Evolutionary conservation across 2,888 invertebrate species (phyloP).

Genomic region (Sinelater perroti): DNA sequence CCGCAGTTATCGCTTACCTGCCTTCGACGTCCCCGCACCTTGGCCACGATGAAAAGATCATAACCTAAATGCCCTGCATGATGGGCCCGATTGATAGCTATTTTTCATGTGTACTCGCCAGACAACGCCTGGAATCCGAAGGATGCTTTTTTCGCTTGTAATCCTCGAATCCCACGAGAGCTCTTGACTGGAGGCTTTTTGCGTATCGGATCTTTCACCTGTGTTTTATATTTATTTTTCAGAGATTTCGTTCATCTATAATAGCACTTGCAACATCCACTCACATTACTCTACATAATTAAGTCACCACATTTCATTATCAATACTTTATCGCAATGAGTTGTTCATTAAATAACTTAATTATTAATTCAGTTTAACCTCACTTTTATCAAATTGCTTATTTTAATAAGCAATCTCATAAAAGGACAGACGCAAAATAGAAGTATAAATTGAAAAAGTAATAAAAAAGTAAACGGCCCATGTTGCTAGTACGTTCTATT

Average conservation of each 20-base stretch:
- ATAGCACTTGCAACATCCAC: too few relatives aligned
- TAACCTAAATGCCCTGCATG: constrained; percentile 39
- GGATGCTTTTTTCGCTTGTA: constrained; percentile 30
- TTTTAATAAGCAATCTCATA: too few relatives aligned
- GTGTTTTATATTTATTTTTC: constrained; percentile 7
- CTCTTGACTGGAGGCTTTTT: constrained; percentile 19
- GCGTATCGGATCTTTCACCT: constrained; percentile 3
- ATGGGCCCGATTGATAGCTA: constrained; percentile 30
- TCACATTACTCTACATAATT: too few relatives aligned
- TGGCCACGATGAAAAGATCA: constrained; percentile 36
- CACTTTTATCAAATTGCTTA: too few relatives aligned
- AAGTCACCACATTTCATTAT: too few relatives aligned
- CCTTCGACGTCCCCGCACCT: constrained; percentile 20
- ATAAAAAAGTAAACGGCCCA: too few relatives aligned
- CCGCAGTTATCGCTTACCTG: constrained; percentile 27
- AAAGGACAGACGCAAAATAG: too few relatives aligned
- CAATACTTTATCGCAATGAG: too few relatives aligned
- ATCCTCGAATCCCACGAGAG: constrained; percentile 24
- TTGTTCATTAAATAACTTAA: too few relatives aligned
- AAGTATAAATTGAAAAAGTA: too few relatives aligned
- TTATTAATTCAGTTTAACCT: too few relatives aligned
- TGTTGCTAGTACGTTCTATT: too few relatives aligned
- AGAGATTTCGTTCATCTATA: not conserved
- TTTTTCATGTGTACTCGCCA: constrained; percentile 32
- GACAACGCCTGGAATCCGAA: constrained; percentile 33